These are phyloP conservation scores for Drosophila pseudoobscura DNA, from an alignment of 1,140 invertebrate genomes.

Conservation along the genomic window DNA sequence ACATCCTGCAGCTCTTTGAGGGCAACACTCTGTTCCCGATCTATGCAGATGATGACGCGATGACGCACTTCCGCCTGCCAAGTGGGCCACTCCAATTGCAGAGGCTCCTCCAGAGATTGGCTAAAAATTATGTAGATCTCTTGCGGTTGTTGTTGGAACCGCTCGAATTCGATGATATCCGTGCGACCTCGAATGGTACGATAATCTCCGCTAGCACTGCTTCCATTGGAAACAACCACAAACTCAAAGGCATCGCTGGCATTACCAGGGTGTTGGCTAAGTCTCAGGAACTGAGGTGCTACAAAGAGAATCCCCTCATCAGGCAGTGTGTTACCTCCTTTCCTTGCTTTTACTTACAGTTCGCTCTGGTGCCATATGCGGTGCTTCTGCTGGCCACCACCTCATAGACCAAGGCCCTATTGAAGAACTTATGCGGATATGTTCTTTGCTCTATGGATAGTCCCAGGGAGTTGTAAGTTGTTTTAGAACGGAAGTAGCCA, in stretches of 20 bases:
- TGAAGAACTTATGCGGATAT: slow-evolving; percentile 85
- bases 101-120: slow-evolving; percentile 45
- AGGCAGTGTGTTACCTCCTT: too few relatives aligned
- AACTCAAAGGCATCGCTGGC: slow-evolving; percentile 60
- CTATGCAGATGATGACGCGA: slow-evolving; percentile 84
- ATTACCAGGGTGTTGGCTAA: slow-evolving; percentile 38
- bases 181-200: slow-evolving; percentile 50
- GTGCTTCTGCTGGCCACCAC: slow-evolving; percentile 61
- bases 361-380: not conserved
- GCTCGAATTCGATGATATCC: slow-evolving; percentile 64
- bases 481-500: slow-evolving; percentile 58
- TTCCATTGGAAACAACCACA: slow-evolving; percentile 37
- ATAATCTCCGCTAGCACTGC: slow-evolving; percentile 33
- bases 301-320: not conserved
- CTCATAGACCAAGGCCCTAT: slow-evolving; percentile 85
- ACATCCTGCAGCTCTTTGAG: slow-evolving; percentile 84
- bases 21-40: slow-evolving; percentile 84
- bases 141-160: slow-evolving; percentile 83
- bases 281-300: slow-evolving; percentile 49
- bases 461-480: slow-evolving; percentile 27
- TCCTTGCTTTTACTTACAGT: slow-evolving; percentile 27
- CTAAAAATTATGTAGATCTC: slow-evolving; percentile 70
- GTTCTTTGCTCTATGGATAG: slow-evolving; percentile 83
- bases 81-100: slow-evolving; percentile 78
- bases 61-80: slow-evolving; percentile 82